phyloP scores from a whole-genome alignment of 2,113 vertebrate genomes.

The Heloderma charlesbogerti region DNA sequence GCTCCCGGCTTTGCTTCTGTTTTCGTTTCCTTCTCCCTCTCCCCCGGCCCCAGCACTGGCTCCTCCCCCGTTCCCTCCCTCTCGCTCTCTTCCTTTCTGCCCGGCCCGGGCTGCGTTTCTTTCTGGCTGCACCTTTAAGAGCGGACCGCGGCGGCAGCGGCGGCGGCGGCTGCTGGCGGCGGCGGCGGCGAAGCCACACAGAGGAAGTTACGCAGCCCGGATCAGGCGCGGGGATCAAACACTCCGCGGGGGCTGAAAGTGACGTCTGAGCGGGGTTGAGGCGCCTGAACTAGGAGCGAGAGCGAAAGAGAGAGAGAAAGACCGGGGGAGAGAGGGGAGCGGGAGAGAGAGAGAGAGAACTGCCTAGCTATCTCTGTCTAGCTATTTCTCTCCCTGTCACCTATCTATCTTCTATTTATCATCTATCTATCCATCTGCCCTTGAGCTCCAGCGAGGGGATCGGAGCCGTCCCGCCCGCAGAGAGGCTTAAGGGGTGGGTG shows the following conservation, averaged over 20 bases:
- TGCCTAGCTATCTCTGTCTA: too few relatives aligned
- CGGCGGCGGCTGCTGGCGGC: conserved; percentile 73
- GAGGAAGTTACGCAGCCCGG: conserved; percentile 91
- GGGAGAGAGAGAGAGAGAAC: conserved; percentile 64
- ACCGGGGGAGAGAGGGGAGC: conserved; percentile 52
- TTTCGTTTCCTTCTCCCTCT: conserved; percentile 14
- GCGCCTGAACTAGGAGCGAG: conserved; percentile 83
- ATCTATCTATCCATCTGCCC: conserved; percentile 82
- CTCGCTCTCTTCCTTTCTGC: conserved; percentile 44
- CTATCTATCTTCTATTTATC: background rate
- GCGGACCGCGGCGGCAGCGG: conserved; percentile 72
- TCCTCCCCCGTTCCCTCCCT: conserved; percentile 12
- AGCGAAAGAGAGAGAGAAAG: conserved; percentile 41
- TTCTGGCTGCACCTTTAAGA: conserved; percentile 87
- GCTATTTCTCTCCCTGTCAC: too few relatives aligned
- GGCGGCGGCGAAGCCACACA: conserved; percentile 68
- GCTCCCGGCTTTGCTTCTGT: conserved; percentile 14
- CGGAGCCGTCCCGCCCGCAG: conserved; percentile 54
- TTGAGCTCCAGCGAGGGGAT: conserved; percentile 75
- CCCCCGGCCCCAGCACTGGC: conserved; percentile 31
- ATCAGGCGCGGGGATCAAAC: conserved; percentile 88
- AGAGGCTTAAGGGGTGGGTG: conserved; percentile 14
- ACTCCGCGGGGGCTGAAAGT: conserved; percentile 92
- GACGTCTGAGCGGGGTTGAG: conserved; percentile 89
- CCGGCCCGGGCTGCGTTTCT: conserved; percentile 62